Base-by-base conservation (phyloP, 2,888 invertebrate species). In the Luperina nickerlii region DNA sequence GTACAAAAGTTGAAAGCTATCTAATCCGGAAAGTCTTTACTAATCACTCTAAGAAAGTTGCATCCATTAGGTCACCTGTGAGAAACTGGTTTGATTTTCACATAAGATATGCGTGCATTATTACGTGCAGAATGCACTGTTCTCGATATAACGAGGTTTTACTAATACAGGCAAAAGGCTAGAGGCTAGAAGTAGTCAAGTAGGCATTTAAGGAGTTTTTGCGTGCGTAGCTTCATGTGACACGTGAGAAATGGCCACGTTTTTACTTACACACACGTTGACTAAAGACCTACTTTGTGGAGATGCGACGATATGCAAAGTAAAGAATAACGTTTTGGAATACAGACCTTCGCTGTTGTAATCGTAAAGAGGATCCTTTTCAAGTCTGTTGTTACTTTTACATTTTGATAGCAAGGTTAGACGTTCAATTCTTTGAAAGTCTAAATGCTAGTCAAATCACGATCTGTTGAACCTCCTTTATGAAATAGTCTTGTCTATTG, bases 71-170 rank as follows among this genome's bases (percentile, higher is more conserved):
- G 87, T 72, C 84, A 83, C 32, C 83, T 65, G 51, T 51, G 63
- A 83, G 76, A 79, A 83, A 83, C 85, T 51, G 74, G 79, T 86
- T 86, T 74, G 76, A 79, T 83, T 76, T 85, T 85, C 83, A 78
- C 83, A 85, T 72, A 86, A 57, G 84, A 82, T 86, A 84, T 54
- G 63, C 60, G n/a, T 81, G 60, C 82, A 81, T 76, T 79, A 70
- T 63, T 76, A 66, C 7, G 54, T 42, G 76, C 69, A 84, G 73
- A 86, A 82, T 86, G 83, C 70, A 73, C 48, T 65, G 62, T 72
- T 75, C n/a, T 82, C 57, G 73, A 54, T 67, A 66, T 38, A 60
- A 70, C 27, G 27, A 51, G 18, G 65, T 70, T 68, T 71, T 71
- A 78, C 70, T 81, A 57, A 71, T 32, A 68, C 42, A 73, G 57